Evolutionary conservation across 2,888 invertebrate genomes (phyloP).

Genomic region (Xiphydria camelus): DNA sequence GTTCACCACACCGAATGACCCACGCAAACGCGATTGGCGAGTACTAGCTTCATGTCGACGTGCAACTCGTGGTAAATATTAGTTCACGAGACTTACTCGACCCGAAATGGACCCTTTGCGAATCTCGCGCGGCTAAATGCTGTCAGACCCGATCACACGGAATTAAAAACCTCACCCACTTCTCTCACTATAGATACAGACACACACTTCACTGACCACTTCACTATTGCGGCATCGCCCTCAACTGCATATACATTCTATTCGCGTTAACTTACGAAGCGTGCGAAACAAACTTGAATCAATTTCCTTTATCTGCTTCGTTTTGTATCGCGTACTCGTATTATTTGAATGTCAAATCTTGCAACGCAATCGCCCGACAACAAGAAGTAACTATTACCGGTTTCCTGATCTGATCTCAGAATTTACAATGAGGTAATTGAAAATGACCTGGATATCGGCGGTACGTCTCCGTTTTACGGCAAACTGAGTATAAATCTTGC

Average conservation of each 20-base stretch:
- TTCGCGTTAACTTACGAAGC: slow-evolving; percentile 34
- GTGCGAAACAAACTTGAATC: no score
- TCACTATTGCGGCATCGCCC: slow-evolving; percentile 50
- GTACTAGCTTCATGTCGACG: no score
- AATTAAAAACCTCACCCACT: slow-evolving; percentile 39
- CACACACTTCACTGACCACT: slow-evolving; percentile 39
- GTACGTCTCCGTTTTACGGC: slow-evolving; percentile 14
- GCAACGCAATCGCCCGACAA: no score
- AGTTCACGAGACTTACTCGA: no score
- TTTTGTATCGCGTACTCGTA: no score
- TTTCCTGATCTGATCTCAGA: no score
- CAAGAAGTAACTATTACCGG: no score
- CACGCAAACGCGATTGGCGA: no score
- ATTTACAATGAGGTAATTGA: background rate
- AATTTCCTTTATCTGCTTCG: no score
- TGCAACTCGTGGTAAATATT: no score
- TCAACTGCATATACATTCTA: slow-evolving; percentile 40
- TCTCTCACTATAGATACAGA: slow-evolving; percentile 33
- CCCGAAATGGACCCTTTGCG: background rate
- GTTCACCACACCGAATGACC: slow-evolving; percentile 38
- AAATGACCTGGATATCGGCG: slow-evolving; percentile 14
- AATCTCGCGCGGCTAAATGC: background rate
- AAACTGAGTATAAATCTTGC: slow-evolving; percentile 17
- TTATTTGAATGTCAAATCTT: no score
- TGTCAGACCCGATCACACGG: slow-evolving; percentile 2